Conservation (phyloP, 2,113 vertebrate genomes). For the Dunckerocampus dactyliophorus region DNA sequence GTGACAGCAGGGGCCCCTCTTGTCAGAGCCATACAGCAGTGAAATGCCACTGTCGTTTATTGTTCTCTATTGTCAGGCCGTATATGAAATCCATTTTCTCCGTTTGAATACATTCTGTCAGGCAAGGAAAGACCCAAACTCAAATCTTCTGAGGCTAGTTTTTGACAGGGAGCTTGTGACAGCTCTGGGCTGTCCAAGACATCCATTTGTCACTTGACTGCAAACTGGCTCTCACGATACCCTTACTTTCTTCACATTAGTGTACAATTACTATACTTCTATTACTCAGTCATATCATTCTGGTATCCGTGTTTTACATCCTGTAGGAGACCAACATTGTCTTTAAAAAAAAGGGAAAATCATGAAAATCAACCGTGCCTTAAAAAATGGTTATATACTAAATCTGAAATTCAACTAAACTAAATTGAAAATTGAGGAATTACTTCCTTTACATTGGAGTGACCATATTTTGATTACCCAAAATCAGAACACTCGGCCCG, state of each 20-base stretch:
- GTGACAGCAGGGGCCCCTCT: slow-evolving; percentile 37
- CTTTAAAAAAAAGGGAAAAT: too few relatives aligned
- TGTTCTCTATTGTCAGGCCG: slow-evolving; percentile 50
- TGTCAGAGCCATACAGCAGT: slow-evolving; percentile 36
- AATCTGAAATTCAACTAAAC: too few relatives aligned
- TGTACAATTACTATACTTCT: slow-evolving; percentile 10
- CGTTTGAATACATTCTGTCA: slow-evolving; percentile 61
- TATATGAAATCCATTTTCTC: slow-evolving; percentile 62
- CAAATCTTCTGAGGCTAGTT: slow-evolving; percentile 40
- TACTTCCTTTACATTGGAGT: too few relatives aligned
- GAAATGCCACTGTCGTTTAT: slow-evolving; percentile 60
- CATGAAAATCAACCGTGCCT: too few relatives aligned
- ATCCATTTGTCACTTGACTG: slow-evolving; percentile 48
- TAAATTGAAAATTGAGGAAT: too few relatives aligned
- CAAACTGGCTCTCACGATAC: slow-evolving; percentile 20
- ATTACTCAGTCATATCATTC: not conserved
- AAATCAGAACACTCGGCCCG: too few relatives aligned
- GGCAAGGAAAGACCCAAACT: slow-evolving; percentile 46
- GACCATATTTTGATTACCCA: too few relatives aligned
- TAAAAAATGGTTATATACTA: too few relatives aligned
- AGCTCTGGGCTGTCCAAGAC: slow-evolving; percentile 17
- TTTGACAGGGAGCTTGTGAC: slow-evolving; percentile 57
- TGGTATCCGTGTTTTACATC: not conserved
- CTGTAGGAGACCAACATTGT: not conserved
- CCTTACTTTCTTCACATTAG: slow-evolving; percentile 27